Percentiles rank a stretch among this genome's conserved stretches.
Evolutionary conservation across 2,113 vertebrate genomes (phyloP).

Genomic region (Lagenorhynchus albirostris): DNA sequence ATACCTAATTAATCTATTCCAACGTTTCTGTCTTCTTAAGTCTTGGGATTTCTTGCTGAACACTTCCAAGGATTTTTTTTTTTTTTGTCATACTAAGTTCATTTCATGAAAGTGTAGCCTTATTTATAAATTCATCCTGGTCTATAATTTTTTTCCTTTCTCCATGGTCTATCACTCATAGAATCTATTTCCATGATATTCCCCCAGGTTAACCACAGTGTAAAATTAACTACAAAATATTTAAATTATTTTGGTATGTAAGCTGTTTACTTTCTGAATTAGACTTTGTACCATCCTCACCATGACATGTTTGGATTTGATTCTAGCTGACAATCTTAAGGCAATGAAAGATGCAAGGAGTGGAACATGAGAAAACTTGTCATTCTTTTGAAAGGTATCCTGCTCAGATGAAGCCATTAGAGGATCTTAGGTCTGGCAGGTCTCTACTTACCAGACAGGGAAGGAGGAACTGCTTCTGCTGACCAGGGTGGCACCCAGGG

Average conservation of each 20-base stretch:
- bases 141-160: neutral
- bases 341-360: neutral
- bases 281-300: neutral
- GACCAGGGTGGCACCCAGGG: neutral
- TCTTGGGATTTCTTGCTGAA: neutral
- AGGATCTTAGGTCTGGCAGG: neutral
- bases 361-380: neutral
- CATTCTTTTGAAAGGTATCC: neutral
- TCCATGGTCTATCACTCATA: neutral
- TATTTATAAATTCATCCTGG: neutral
- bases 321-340: neutral
- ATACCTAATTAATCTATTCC: neutral
- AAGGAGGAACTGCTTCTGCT: neutral
- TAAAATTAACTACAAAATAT: neutral
- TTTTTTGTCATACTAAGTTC: neutral
- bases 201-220: neutral
- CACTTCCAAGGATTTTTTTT: neutral
- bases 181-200: neutral
- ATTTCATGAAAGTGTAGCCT: neutral
- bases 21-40: neutral
- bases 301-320: neutral
- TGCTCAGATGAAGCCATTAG: neutral
- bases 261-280: neutral
- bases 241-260: neutral
- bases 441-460: neutral